phyloP scores from a whole-genome alignment of 2,113 vertebrate genomes.

The Oryzias melastigma region DNA sequence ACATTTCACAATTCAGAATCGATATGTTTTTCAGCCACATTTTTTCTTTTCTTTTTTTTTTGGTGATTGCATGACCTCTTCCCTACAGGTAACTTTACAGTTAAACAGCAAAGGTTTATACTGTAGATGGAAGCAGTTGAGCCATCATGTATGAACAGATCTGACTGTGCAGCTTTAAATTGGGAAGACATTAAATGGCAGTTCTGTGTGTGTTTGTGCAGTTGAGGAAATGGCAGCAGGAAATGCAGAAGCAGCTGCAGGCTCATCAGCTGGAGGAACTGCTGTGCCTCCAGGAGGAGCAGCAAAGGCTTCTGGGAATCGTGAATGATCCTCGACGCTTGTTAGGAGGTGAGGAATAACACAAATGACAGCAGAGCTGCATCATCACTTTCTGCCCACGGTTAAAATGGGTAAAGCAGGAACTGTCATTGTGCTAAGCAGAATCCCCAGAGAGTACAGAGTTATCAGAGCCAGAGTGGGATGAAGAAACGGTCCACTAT shows the following conservation, averaged over 20 bases:
- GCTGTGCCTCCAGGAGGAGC: constrained; percentile 84
- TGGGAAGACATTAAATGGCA: background rate
- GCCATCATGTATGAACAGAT: too few relatives aligned
- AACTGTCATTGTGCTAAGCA: background rate
- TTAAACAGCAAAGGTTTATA: too few relatives aligned
- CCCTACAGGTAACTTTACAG: too few relatives aligned
- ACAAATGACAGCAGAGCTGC: too few relatives aligned
- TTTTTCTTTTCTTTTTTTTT: too few relatives aligned
- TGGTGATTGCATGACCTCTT: too few relatives aligned
- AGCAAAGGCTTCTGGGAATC: constrained; percentile 81
- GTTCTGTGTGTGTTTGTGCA: constrained; percentile 48
- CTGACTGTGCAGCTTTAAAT: too few relatives aligned
- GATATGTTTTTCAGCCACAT: too few relatives aligned
- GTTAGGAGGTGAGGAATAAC: constrained; percentile 54
- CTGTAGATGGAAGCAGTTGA: too few relatives aligned
- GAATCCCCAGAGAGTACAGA: constrained; percentile 19
- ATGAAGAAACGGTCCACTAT: constrained; percentile 13
- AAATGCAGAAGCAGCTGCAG: constrained; percentile 90
- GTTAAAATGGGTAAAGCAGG: too few relatives aligned
- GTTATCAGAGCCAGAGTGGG: constrained; percentile 21
- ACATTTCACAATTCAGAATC: too few relatives aligned
- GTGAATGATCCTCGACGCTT: constrained; percentile 63
- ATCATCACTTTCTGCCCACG: too few relatives aligned
- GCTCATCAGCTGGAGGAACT: constrained; percentile 88
- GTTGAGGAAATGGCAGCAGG: constrained; percentile 89